These are phyloP conservation scores for Pinna nobilis DNA, from an alignment of 1,140 invertebrate species.

Conservation along the genomic window DNA sequence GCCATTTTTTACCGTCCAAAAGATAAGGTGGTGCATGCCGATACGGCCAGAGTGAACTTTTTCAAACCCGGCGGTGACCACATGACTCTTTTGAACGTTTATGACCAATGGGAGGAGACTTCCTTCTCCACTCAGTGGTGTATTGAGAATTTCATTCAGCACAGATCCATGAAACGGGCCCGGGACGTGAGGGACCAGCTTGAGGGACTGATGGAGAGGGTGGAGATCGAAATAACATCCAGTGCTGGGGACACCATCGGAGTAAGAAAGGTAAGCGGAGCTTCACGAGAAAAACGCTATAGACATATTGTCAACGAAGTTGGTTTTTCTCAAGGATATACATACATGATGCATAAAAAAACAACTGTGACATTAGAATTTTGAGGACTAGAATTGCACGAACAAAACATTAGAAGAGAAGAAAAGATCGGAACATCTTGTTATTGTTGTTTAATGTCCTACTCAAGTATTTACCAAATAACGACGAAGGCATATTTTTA, in stretches of 20 bases:
- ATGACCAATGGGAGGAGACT: constrained; percentile 95
- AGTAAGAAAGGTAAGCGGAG: constrained; percentile 85
- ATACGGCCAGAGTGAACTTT: constrained; percentile 97
- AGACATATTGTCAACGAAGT: too few species aligned
- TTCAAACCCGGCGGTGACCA: constrained; percentile 95
- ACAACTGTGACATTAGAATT: too few species aligned
- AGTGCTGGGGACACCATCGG: constrained; percentile 88
- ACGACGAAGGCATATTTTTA: too few species aligned
- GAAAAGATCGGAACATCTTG: too few species aligned
- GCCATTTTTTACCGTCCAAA: constrained; percentile 99
- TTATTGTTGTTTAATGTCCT: too few species aligned
- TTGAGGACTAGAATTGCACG: too few species aligned
- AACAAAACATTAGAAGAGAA: too few species aligned
- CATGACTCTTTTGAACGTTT: constrained; percentile 95
- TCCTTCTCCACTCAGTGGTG: constrained; percentile 98
- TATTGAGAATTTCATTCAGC: constrained; percentile 99
- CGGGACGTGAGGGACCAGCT: constrained; percentile 97
- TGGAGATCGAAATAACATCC: constrained; percentile 96
- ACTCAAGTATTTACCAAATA: too few species aligned
- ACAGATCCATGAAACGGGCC: constrained; percentile 96
- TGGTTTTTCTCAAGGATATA: too few species aligned
- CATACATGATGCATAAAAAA: too few species aligned
- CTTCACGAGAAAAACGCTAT: too few species aligned
- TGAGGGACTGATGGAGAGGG: constrained; percentile 95
- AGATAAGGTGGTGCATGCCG: constrained; percentile 98